Evolutionary conservation across 2,113 vertebrate genomes (phyloP).

Genomic region (Oophaga pumilio): DNA sequence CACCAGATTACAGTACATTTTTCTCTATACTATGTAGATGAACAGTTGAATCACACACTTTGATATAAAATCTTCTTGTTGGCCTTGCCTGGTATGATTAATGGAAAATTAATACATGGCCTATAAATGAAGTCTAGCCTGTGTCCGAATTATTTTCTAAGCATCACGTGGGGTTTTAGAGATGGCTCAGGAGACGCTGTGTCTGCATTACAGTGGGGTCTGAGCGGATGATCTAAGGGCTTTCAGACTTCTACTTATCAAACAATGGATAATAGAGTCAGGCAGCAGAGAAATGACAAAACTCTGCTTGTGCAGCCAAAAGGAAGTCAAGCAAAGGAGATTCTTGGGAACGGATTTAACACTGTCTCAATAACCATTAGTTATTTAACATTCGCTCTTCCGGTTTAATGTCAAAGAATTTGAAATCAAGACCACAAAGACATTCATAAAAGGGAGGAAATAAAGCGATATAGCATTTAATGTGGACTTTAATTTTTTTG

Average conservation of each 20-base stretch:
- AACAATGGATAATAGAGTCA: conserved; percentile 50
- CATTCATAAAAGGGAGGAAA: neutral
- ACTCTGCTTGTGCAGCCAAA: conserved; percentile 37
- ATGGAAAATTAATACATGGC: conserved; percentile 44
- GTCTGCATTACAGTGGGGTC: conserved; percentile 52
- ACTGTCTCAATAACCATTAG: conserved; percentile 20
- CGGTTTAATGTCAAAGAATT: conserved; percentile 11
- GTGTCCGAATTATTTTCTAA: conserved; percentile 53
- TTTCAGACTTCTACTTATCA: conserved; percentile 42
- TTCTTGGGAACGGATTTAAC: conserved; percentile 35
- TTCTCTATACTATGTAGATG: neutral
- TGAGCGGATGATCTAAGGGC: conserved; percentile 42
- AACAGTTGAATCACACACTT: conserved; percentile 23
- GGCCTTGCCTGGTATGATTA: conserved; percentile 23
- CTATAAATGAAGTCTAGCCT: conserved; percentile 53
- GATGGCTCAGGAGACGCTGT: conserved; percentile 56
- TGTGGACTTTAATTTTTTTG: neutral
- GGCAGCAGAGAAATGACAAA: conserved; percentile 49
- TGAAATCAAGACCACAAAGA: neutral
- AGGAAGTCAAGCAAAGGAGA: conserved; percentile 41
- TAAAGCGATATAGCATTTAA: neutral
- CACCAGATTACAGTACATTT: neutral
- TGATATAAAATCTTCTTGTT: conserved; percentile 21
- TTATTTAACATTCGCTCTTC: conserved; percentile 24
- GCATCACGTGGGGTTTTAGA: conserved; percentile 49